phyloP scores from a whole-genome alignment of 2,888 invertebrate species.

The Pammene aurita region DNA sequence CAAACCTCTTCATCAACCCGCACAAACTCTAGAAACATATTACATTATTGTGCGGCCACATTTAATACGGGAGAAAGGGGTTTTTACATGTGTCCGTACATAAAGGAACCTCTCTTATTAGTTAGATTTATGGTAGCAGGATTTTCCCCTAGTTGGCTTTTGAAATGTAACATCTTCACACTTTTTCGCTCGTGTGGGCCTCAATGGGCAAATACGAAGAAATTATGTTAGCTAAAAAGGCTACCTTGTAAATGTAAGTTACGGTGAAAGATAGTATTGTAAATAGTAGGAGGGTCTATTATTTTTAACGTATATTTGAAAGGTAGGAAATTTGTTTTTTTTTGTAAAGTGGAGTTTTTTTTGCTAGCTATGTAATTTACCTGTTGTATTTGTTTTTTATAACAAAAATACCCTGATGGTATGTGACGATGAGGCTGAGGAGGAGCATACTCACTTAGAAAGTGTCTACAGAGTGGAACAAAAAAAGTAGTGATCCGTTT shows the following conservation, averaged over 20 bases:
- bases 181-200: conserved; percentile 52
- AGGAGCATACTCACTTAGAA: too few species aligned
- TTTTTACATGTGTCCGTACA: conserved; percentile 32
- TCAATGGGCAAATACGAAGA: conserved; percentile 52
- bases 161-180: conserved; percentile 58
- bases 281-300: background rate
- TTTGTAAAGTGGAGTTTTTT: too few species aligned
- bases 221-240: conserved; percentile 22
- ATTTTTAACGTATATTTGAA: background rate
- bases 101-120: conserved; percentile 44
- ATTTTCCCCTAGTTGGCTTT: conserved; percentile 58
- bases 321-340: too few species aligned
- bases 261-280: background rate
- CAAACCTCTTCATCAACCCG: conserved; percentile 17
- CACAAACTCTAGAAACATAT: conserved; percentile 30
- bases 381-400: too few species aligned
- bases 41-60: conserved; percentile 34
- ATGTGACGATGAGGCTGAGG: too few species aligned
- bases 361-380: too few species aligned
- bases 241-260: conserved; percentile 7
- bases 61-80: conserved; percentile 35
- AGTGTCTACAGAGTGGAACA: too few species aligned
- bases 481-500: too few species aligned
- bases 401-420: too few species aligned
- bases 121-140: conserved; percentile 56